Percentiles rank a stretch among this genome's conserved stretches.
These are phyloP conservation scores for Magallana angulata DNA, from an alignment of 1,140 invertebrate species.

Conservation along the genomic window DNA sequence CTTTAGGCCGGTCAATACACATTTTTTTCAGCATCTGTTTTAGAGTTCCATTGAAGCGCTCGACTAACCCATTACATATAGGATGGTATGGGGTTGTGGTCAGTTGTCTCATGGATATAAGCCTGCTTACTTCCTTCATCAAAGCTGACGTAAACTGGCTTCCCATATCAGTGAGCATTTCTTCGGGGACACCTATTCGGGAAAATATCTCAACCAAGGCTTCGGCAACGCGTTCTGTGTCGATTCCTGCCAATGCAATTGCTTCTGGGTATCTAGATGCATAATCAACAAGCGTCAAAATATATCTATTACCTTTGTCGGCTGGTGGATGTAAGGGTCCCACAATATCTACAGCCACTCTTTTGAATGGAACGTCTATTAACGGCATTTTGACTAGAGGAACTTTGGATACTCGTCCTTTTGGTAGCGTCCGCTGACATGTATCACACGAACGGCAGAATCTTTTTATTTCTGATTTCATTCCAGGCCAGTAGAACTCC, in stretches of 20 bases:
- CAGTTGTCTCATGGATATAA: slow-evolving; percentile 62
- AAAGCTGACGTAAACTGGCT: slow-evolving; percentile 61
- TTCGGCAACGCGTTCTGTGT: slow-evolving; percentile 58
- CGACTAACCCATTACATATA: slow-evolving; percentile 7
- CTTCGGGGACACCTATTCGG: slow-evolving; percentile 77
- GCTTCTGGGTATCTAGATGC: slow-evolving; percentile 57
- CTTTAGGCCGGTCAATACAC: slow-evolving; percentile 52
- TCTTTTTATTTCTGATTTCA: slow-evolving; percentile 45
- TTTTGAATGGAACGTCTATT: slow-evolving; percentile 51
- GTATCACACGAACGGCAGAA: slow-evolving; percentile 47
- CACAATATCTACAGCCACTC: background rate
- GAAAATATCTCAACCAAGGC: slow-evolving; percentile 75
- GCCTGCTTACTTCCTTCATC: slow-evolving; percentile 59
- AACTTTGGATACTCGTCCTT: slow-evolving; percentile 35
- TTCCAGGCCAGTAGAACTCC: slow-evolving; percentile 58
- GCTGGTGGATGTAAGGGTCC: slow-evolving; percentile 51
- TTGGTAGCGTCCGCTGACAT: slow-evolving; percentile 48
- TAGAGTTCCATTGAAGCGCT: slow-evolving; percentile 59
- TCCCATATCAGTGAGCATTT: slow-evolving; percentile 74
- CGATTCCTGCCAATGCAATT: slow-evolving; percentile 51
- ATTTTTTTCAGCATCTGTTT: slow-evolving; percentile 58
- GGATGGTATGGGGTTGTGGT: slow-evolving; percentile 67
- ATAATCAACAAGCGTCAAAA: slow-evolving; percentile 37
- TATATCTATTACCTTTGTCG: slow-evolving; percentile 43
- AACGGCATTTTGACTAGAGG: slow-evolving; percentile 44